A percentile compares a stretch with the other conserved stretches of the same genome.
These are phyloP conservation scores for Caranx melampygus DNA, from an alignment of 2,113 vertebrate species.

Conservation along the genomic window DNA sequence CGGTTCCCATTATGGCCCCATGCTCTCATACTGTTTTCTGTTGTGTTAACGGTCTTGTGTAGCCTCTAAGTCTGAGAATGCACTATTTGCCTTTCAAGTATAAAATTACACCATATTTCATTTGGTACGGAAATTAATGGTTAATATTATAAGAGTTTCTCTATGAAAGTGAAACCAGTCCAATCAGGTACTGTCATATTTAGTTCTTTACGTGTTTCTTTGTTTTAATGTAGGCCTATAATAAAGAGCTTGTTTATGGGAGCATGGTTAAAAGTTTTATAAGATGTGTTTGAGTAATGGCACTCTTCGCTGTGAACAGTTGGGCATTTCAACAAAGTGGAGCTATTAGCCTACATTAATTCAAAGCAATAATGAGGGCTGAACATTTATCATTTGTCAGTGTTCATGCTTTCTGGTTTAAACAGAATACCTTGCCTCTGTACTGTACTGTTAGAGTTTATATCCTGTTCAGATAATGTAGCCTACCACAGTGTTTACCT, in stretches of 20 bases:
- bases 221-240: slow-evolving; percentile 35
- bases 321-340: slow-evolving; percentile 39
- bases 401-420: slow-evolving; percentile 34
- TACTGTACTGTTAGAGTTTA: slow-evolving; percentile 27
- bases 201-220: slow-evolving; percentile 12
- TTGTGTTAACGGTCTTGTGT: slow-evolving; percentile 11
- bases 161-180: slow-evolving; percentile 63
- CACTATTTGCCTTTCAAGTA: slow-evolving; percentile 38
- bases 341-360: slow-evolving; percentile 33
- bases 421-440: slow-evolving; percentile 25
- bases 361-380: slow-evolving; percentile 53
- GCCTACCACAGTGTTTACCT: slow-evolving; percentile 41
- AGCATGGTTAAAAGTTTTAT: neutral
- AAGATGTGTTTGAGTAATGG: slow-evolving; percentile 26
- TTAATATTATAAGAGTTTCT: slow-evolving; percentile 40
- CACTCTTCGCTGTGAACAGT: slow-evolving; percentile 61
- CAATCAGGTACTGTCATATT: slow-evolving; percentile 43
- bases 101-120: slow-evolving; percentile 13
- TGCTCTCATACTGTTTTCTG: slow-evolving; percentile 11
- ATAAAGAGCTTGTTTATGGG: neutral
- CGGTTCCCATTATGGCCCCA: neutral
- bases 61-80: slow-evolving; percentile 12
- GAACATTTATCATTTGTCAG: slow-evolving; percentile 33
- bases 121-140: slow-evolving; percentile 14
- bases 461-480: slow-evolving; percentile 37